A percentile compares a stretch with the other conserved stretches of the same genome.
Conservation (phyloP, 2,888 invertebrate species). For the Fragum sueziense region DNA sequence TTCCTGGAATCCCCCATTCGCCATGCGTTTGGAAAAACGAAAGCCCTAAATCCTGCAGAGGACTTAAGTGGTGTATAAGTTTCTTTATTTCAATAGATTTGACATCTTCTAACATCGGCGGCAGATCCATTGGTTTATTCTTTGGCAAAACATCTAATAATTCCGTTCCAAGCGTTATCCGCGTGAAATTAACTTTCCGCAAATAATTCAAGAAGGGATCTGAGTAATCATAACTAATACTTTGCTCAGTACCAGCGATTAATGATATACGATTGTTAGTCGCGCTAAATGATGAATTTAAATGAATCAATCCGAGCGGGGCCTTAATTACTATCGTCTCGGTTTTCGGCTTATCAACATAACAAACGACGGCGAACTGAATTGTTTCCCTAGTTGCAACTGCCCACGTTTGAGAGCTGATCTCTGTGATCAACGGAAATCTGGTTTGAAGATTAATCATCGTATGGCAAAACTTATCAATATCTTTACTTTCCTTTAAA, state of each 20-base stretch:
- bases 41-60: not conserved
- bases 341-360: not conserved
- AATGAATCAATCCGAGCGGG: not conserved
- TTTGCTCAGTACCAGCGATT: not conserved
- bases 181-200: not conserved
- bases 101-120: not conserved
- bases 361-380: not conserved
- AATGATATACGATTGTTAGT: not conserved
- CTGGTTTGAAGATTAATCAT: not conserved
- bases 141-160: not conserved
- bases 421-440: not conserved
- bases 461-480: not conserved
- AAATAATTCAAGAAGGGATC: not conserved
- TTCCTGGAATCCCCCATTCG: not conserved
- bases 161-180: not conserved
- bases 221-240: constrained; percentile 3
- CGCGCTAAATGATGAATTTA: not conserved
- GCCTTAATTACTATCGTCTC: not conserved
- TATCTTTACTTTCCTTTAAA: not conserved
- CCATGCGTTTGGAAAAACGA: not conserved
- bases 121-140: not conserved
- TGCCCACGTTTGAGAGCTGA: not conserved
- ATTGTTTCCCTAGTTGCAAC: not conserved
- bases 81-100: not conserved
- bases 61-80: not conserved